A percentile compares a stretch with the other conserved stretches of the same genome.
phyloP scores from a whole-genome alignment of 2,797 vertebrate species.

The Gymnopithys bicolor region DNA sequence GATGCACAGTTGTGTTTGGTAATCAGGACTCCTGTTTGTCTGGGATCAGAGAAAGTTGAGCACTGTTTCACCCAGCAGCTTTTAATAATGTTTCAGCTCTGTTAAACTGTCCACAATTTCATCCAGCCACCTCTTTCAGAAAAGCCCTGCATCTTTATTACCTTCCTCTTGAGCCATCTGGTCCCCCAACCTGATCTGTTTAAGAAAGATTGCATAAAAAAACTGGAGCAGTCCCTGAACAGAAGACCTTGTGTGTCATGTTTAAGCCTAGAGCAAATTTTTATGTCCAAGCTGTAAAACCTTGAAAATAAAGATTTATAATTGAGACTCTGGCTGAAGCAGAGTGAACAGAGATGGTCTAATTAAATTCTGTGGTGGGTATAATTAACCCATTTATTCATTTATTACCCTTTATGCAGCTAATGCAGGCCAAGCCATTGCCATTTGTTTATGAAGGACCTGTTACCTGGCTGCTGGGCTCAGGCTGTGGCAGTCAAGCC shows the following conservation, averaged over 20 bases:
- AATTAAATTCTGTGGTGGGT: slow-evolving; percentile 78
- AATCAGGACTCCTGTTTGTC: background rate
- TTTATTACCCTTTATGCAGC: slow-evolving; percentile 67
- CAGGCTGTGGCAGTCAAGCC: background rate
- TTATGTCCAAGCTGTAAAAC: slow-evolving; percentile 61
- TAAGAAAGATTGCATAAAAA: slow-evolving; percentile 17
- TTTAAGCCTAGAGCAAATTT: slow-evolving; percentile 61
- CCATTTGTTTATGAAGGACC: slow-evolving; percentile 31
- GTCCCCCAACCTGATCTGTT: slow-evolving; percentile 44
- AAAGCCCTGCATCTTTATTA: slow-evolving; percentile 55
- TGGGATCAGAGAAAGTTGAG: background rate
- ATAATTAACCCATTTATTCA: slow-evolving; percentile 79
- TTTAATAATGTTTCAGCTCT: background rate
- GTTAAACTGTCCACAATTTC: background rate
- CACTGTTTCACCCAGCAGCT: background rate
- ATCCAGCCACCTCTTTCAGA: background rate
- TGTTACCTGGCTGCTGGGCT: background rate
- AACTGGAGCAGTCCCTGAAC: background rate
- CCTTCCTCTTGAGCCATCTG: slow-evolving; percentile 13
- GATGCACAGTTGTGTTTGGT: rapidly evolving
- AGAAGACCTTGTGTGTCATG: slow-evolving; percentile 19
- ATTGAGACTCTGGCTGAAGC: slow-evolving; percentile 74
- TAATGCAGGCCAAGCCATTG: slow-evolving; percentile 10
- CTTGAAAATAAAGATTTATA: slow-evolving; percentile 73
- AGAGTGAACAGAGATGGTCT: slow-evolving; percentile 71